Evolutionary conservation across 2,797 vertebrate species (phyloP).

Genomic region (Dryobates pubescens): DNA sequence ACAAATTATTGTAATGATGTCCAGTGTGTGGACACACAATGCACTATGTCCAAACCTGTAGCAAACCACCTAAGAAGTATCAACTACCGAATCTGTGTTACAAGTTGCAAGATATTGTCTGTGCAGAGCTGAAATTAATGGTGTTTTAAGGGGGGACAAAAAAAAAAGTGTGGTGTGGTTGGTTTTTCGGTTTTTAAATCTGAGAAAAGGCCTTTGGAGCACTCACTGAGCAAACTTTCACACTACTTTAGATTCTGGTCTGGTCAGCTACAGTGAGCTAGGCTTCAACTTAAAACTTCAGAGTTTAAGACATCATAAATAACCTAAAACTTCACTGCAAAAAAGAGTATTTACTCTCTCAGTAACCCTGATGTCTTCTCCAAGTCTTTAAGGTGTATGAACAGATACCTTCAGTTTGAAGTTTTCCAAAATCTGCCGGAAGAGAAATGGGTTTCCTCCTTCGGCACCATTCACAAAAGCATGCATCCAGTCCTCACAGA

Average conservation of each 20-base stretch:
- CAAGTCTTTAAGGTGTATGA: background rate
- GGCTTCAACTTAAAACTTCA: background rate
- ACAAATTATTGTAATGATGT: background rate
- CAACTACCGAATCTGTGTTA: background rate
- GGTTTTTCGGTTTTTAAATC: background rate
- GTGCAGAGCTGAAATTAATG: background rate
- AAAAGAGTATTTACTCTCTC: background rate
- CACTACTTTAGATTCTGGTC: background rate
- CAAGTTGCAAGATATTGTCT: rapidly evolving
- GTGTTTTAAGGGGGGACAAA: background rate
- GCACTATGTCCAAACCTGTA: background rate
- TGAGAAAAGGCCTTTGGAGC: background rate
- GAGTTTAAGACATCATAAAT: background rate
- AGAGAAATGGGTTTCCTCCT: constrained; percentile 92
- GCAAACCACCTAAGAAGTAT: background rate
- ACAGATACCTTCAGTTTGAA: constrained; percentile 94
- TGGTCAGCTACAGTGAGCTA: background rate
- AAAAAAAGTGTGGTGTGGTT: background rate
- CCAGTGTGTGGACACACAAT: background rate
- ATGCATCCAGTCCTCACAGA: constrained; percentile 96
- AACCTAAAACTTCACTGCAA: background rate
- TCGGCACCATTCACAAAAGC: constrained; percentile 90
- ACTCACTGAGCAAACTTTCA: background rate
- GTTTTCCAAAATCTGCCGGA: constrained; percentile 95
- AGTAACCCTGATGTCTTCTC: background rate